Base-by-base conservation (phyloP, 1,140 invertebrate genomes). In the Drosophila kurseongensis region DNA sequence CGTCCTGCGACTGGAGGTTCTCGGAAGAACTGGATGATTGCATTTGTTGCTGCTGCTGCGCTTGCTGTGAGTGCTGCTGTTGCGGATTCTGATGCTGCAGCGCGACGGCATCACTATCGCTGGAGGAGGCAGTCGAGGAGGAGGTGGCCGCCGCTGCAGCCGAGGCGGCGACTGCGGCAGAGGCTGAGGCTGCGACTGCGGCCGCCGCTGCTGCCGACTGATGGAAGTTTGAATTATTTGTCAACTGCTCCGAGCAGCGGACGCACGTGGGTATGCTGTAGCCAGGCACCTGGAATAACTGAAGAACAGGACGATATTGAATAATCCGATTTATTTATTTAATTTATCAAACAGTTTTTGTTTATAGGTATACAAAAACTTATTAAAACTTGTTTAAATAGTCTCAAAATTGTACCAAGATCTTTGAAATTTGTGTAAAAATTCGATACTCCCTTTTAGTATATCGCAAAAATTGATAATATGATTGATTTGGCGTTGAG, bases 191-290 rank as follows among this genome's bases (percentile, higher is more conserved):
- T 9, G 75, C 79, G 41, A 75, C 71, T 66, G 82, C 71, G 36
- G 78, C 59, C 47, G 66, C 75, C 41, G 67, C 75, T 16, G 84
- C 76, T 56, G 74, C 79, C 52, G 91, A 63, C 60, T 91, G 91
- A 91, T 92, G 91, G 55, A 92, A 91, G 58, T 84, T 91, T 23
- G 86, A 74, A 65, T 92, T 92, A 61, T 75, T 89, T 58, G 91
- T 92, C 68, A 92, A 81, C 80, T 91, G 91, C 73, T 92, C 91
- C 32, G 91, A 92, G 78, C 91, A 92, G 80, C 91, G 91, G 16
- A 91, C 90, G 90, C 91, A 92, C 69, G 91, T 92, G 72, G 91
- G 91, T 84, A 92, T 90, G 75, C 89, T 92, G 81, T 92, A 92
- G 59, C 91, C 91, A 69, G 91, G 90, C 61, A 92, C 91, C 81